These are phyloP conservation scores for Melanophora roralis DNA, from an alignment of 2,888 invertebrate genomes.

Conservation along the genomic window DNA sequence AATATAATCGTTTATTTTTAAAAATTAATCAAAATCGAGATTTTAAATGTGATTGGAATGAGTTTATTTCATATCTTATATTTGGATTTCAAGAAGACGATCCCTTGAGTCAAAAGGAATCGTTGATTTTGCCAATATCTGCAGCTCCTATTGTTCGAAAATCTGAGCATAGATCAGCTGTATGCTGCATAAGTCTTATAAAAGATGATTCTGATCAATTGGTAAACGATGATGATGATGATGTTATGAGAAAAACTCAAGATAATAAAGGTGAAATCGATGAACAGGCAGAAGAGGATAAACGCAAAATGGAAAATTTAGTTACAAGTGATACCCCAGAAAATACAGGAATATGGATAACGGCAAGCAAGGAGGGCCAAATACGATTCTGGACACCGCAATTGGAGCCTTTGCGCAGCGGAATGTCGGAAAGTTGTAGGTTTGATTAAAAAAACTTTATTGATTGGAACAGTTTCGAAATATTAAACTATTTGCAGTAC, in stretches of 20 bases:
- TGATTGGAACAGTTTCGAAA: neutral
- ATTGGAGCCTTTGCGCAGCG: conserved; percentile 82
- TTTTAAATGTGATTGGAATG: conserved; percentile 84
- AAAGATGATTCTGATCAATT: conserved; percentile 63
- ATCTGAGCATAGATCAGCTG: conserved; percentile 84
- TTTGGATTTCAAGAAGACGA: conserved; percentile 85
- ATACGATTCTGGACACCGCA: conserved; percentile 88
- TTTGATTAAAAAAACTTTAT: neutral
- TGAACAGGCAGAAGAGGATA: conserved; percentile 73
- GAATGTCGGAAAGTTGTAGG: conserved; percentile 82
- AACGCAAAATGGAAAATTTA: conserved; percentile 61
- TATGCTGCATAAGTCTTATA: conserved; percentile 79
- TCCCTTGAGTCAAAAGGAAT: conserved; percentile 80
- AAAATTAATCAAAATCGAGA: conserved; percentile 81
- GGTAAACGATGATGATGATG: conserved; percentile 65
- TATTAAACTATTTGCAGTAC: conserved; percentile 75
- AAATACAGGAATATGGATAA: conserved; percentile 84
- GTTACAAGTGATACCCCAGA: conserved; percentile 70
- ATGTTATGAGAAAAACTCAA: neutral
- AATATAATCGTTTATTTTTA: conserved; percentile 81
- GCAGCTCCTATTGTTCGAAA: conserved; percentile 80
- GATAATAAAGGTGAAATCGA: conserved; percentile 78
- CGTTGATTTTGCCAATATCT: conserved; percentile 82
- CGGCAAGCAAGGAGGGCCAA: conserved; percentile 86
- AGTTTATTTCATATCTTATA: conserved; percentile 86